Conservation (phyloP, 2,797 vertebrate species). For the Arctocebus calabarensis region DNA sequence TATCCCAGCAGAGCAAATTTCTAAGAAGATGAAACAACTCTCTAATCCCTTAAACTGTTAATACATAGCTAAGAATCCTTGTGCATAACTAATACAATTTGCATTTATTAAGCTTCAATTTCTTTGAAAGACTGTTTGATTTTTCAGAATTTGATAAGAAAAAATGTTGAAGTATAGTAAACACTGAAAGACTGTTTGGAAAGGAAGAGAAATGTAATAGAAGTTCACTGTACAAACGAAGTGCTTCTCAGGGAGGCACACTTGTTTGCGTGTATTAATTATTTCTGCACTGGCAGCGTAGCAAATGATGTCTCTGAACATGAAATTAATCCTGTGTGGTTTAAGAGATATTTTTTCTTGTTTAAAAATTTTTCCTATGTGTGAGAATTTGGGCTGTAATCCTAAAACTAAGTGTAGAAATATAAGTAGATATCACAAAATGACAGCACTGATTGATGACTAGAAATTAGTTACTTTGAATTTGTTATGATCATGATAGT, state of each 20-base stretch:
- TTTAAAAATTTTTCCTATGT: conserved; percentile 6
- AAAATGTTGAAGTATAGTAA: conserved; percentile 50
- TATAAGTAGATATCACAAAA: conserved; percentile 28
- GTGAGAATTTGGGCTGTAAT: conserved; percentile 48
- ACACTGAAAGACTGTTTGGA: conserved; percentile 59
- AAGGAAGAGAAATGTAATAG: conserved; percentile 30
- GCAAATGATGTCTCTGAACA: conserved; percentile 61
- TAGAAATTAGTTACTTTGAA: conserved; percentile 35
- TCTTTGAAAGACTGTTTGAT: conserved; percentile 65
- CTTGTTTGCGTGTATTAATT: conserved; percentile 77
- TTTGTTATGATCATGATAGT: neutral
- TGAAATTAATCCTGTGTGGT: conserved; percentile 61
- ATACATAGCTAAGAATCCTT: conserved; percentile 69
- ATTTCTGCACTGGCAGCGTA: conserved; percentile 68
- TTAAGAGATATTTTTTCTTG: conserved; percentile 34
- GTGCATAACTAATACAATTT: conserved; percentile 75
- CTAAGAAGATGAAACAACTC: conserved; percentile 66
- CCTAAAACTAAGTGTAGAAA: conserved; percentile 51
- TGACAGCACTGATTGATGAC: conserved; percentile 24
- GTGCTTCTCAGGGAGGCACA: neutral
- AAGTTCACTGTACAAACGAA: conserved; percentile 54
- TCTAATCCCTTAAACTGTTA: conserved; percentile 82
- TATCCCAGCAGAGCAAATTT: conserved; percentile 75
- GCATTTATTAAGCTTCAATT: conserved; percentile 75
- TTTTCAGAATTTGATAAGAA: conserved; percentile 70